Evolutionary conservation across 1,140 invertebrate genomes (phyloP), one percentile per base, ranked within the genome.

Genomic region (Dendrolimus kikuchii): DNA sequence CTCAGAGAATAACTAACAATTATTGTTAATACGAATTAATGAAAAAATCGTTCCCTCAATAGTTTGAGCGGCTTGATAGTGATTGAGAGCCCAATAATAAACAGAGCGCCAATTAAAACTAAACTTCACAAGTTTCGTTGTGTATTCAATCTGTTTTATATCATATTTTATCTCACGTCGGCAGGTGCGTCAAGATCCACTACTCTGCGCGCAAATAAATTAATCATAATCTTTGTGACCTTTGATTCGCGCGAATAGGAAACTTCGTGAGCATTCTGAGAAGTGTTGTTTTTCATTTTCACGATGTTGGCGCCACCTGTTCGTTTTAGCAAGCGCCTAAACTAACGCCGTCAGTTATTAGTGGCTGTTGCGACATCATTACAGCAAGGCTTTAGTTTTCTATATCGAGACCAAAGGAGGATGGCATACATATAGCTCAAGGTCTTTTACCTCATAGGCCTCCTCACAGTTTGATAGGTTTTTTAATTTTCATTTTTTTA

Each of bases 21-120:
- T 23, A 23, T 23, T 23, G 23, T 23, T 23, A 23, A 23, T 23
- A 8, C 6, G n/a, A 45, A 45, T 45, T 9, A 48, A 38, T 38
- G 7, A 48, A 48, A 7, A 48, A 38, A 48, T 48, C n/a, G 37
- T 42, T 55, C 48, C 40, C 10, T 46, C 37, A 52, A 57, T 58
- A 49, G 48, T 47, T 59, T 9, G n/a, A 38, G 23, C 23, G 23
- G 23, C 3, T 38, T 53, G 51, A 53, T 38, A 39, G 6, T 53
- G 59, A 60, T 60, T 53, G 59, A 60, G 52, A 60, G 54, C 36
- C 9, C 45, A 53, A 60, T 51, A 60, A 60, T 60, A 60, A 60
- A 60, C 59, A 60, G 4, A 38, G n/a, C 44, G 54, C 59, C 59
- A 60, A 60, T 60, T 60, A 60, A 56, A 60, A 51, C 59, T 60